These are phyloP conservation scores for Augochlorella aurata DNA, from an alignment of 2,888 invertebrate genomes.

Conservation along the genomic window DNA sequence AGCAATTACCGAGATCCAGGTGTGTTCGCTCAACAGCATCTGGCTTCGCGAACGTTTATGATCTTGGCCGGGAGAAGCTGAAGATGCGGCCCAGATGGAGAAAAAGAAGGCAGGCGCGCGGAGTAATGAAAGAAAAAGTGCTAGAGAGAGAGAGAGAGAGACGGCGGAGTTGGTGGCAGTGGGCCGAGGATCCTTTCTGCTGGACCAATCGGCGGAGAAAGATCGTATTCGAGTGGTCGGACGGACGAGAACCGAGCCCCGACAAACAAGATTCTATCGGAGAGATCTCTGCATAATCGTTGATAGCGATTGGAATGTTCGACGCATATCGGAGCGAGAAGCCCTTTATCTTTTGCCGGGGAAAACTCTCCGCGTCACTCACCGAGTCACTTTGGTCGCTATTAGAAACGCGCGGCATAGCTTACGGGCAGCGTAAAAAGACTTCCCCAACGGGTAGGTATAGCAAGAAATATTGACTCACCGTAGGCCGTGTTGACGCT, in stretches of 20 bases:
- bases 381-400: background rate
- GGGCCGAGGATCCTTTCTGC: background rate
- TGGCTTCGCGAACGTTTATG: background rate
- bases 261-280: background rate
- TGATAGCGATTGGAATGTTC: background rate
- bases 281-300: background rate
- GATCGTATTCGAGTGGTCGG: background rate
- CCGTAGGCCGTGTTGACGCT: constrained; percentile 54
- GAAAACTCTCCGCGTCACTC: too few relatives aligned
- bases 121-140: background rate
- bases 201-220: background rate
- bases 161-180: background rate
- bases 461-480: constrained; percentile 43
- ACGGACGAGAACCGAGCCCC: background rate
- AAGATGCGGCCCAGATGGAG: background rate
- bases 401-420: background rate
- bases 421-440: constrained; percentile 28
- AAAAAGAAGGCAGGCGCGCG: background rate
- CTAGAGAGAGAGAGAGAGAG: background rate
- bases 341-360: too few relatives aligned
- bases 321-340: background rate
- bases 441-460: constrained; percentile 9
- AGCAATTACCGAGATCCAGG: background rate
- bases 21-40: background rate
- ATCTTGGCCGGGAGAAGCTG: background rate